A percentile compares a stretch with the other conserved stretches of the same genome.
phyloP scores from a whole-genome alignment of 2,888 invertebrate genomes.

The Pocota personata region DNA sequence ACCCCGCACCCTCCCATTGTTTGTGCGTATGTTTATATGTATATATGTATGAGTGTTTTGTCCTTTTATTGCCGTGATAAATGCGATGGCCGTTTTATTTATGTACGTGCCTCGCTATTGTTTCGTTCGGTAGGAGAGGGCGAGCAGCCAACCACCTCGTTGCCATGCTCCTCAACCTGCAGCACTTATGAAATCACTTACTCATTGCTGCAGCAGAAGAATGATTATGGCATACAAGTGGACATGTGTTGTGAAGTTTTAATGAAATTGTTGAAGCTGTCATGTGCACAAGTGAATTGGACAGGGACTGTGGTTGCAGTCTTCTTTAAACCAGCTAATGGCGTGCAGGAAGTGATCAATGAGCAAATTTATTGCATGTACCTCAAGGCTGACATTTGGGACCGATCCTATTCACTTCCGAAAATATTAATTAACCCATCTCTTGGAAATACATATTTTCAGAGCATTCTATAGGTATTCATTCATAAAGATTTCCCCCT shows the following conservation, averaged over 20 bases:
- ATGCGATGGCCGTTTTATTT: constrained; percentile 63
- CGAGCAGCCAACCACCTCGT: neutral
- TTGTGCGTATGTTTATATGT: constrained; percentile 5
- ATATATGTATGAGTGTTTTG: constrained; percentile 16
- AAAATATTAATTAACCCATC: constrained; percentile 36
- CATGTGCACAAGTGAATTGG: constrained; percentile 31
- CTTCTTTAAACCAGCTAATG: constrained; percentile 6
- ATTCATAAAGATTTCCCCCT: neutral
- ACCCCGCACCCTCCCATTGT: neutral
- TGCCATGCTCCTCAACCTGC: constrained; percentile 8
- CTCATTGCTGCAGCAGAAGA: constrained; percentile 27
- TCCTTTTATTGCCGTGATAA: constrained; percentile 65
- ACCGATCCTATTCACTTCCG: constrained; percentile 32
- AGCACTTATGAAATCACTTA: constrained; percentile 43
- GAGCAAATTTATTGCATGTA: neutral
- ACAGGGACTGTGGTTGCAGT: neutral
- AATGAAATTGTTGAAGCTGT: constrained; percentile 49
- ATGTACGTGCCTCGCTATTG: constrained; percentile 61
- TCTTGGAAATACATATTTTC: neutral
- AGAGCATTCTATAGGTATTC: too few relatives aligned
- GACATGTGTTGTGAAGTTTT: constrained; percentile 23
- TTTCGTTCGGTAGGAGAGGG: constrained; percentile 5
- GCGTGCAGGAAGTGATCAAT: constrained; percentile 2
- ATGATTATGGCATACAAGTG: constrained; percentile 24
- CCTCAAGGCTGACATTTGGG: constrained; percentile 27